These are phyloP conservation scores for Caenorhabditis elegans DNA, from an alignment of 1,140 invertebrate species.

Conservation along the genomic window WBcel235 BX284605.5:11924001-11924500, in stretches of 20 bases:
- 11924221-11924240: conserved; percentile 27
- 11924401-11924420: not conserved
- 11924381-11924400: no score
- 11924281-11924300: not conserved
- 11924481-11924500: not conserved
- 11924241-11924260: conserved; percentile 12
- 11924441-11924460: not conserved
- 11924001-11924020: not conserved
- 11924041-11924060: no score
- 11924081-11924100: not conserved
- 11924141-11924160: not conserved
- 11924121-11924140: not conserved
- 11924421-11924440: not conserved
- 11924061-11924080: not conserved
- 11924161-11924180: not conserved
- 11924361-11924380: not conserved
- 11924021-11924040: no score
- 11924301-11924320: conserved; percentile 2
- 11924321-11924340: not conserved
- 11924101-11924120: not conserved
- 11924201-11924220: not conserved
- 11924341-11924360: not conserved
- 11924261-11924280: not conserved
- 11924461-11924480: no score
- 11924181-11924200: conserved; percentile 11